These are phyloP conservation scores for Rhizomys pruinosus DNA, from an alignment of 2,113 vertebrate species.

Conservation along the genomic window DNA sequence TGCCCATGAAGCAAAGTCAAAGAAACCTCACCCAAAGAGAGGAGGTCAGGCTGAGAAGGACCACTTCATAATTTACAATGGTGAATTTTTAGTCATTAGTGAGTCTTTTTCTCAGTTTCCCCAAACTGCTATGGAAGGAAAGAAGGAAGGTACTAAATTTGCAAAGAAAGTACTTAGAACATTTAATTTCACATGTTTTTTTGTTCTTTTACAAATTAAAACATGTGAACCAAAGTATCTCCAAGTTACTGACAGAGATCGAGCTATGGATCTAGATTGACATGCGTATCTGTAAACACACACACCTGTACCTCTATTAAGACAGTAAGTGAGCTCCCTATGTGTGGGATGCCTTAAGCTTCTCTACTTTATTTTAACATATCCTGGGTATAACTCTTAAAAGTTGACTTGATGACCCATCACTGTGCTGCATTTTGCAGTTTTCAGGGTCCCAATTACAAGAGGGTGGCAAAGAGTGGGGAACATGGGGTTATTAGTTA, in stretches of 20 bases:
- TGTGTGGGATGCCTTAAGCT: neutral
- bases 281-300: neutral
- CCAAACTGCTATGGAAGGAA: neutral
- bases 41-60: neutral
- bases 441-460: neutral
- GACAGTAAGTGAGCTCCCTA: neutral
- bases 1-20: neutral
- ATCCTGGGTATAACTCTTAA: neutral
- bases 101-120: neutral
- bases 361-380: neutral
- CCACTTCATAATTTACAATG: constrained; percentile 9
- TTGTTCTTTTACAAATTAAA: neutral
- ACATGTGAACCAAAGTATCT: too few species aligned
- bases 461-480: neutral
- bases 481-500: neutral
- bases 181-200: constrained; percentile 11
- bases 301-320: neutral
- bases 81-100: neutral
- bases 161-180: neutral
- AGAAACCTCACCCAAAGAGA: neutral
- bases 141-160: constrained; percentile 32
- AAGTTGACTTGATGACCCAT: neutral
- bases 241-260: neutral
- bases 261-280: neutral
- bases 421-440: neutral